Evolutionary conservation across 2,797 vertebrate species (phyloP).

Genomic region (Propithecus deckenii): DNA sequence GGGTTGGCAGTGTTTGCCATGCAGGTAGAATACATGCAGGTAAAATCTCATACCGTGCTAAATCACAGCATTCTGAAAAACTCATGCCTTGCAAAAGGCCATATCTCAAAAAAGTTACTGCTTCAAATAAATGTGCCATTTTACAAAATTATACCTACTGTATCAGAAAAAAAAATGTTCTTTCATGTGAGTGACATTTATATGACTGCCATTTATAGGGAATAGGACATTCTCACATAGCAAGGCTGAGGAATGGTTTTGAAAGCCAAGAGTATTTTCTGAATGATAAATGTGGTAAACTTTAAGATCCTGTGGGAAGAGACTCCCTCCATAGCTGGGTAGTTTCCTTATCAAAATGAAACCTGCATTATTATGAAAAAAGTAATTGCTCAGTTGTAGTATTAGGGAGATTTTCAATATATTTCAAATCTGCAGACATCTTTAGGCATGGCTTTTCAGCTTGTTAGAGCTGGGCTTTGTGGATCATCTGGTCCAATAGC

Average conservation of each 20-base stretch:
- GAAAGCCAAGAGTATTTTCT: constrained; percentile 65
- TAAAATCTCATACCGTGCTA: constrained; percentile 43
- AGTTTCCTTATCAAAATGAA: background rate
- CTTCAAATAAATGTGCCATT: constrained; percentile 77
- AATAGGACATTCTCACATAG: constrained; percentile 74
- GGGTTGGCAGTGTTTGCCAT: constrained; percentile 39
- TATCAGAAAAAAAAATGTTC: constrained; percentile 75
- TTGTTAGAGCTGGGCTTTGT: background rate
- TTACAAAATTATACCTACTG: constrained; percentile 73
- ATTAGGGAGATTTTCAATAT: background rate
- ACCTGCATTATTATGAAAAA: background rate
- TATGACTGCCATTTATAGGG: constrained; percentile 72
- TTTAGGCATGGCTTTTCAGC: background rate
- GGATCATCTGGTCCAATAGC: background rate
- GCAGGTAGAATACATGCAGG: constrained; percentile 4
- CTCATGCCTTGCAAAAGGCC: constrained; percentile 68
- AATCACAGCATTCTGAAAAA: constrained; percentile 70
- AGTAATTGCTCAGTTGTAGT: background rate
- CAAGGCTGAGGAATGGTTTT: constrained; percentile 74
- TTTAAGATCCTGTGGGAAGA: constrained; percentile 70
- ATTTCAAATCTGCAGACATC: background rate
- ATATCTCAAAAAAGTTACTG: constrained; percentile 67
- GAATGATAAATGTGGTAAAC: constrained; percentile 73
- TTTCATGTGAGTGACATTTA: constrained; percentile 75
- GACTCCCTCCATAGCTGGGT: background rate